Evolutionary conservation across 2,797 vertebrate genomes (phyloP), one percentile per base, ranked within the genome.

Genomic region (Enteromius afrohamiltoni): DNA sequence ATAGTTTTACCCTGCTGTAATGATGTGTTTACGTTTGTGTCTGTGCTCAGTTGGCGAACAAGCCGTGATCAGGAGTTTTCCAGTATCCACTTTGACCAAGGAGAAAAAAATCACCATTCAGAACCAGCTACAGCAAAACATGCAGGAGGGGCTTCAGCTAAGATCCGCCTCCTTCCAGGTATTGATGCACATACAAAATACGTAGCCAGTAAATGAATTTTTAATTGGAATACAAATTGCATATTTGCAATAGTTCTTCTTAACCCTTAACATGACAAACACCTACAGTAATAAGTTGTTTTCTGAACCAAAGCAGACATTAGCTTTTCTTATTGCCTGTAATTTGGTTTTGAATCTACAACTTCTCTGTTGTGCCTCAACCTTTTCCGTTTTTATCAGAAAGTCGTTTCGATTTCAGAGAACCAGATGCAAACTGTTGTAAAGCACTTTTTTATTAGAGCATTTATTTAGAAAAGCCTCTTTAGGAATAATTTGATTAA

Each of bases 51-150:
- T 98, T 83, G 98, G 97, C 69, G 98, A 99, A 91, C 97, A 99
- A 93, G 95, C 94, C 0, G 96, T 99, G 88, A 96, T 98, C 86
- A 93, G 98, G 77, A 98, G 97, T 86, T 98, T 99, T 89, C 98
- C 98, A 0, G 94, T 98, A 80, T 96, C 98, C 29, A 97, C 97
- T 0, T 89, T 99, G 85, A 98, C 96, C 14, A 98, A 99, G 93
- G 98, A 99, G 88, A 99, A 99, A 93, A 99, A 98, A 94, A 98
- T 99, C 88, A 96, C 95, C 82, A 94, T 99, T 85, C 98, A 98
- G 93, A 99, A 97, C 91, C 98, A 97, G 87, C 95, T 99, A 67
- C 97, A 98, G 89, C 98, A 98, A 92, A 96, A 95, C 88, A 96
- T 98, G 95, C 98, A 99, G 87, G 98, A 99, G 86, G 98, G 98